Percentiles rank a stretch among this genome's conserved stretches.
Evolutionary conservation across 2,888 invertebrate species (phyloP).

Genomic region (Latrodectus hesperus): DNA sequence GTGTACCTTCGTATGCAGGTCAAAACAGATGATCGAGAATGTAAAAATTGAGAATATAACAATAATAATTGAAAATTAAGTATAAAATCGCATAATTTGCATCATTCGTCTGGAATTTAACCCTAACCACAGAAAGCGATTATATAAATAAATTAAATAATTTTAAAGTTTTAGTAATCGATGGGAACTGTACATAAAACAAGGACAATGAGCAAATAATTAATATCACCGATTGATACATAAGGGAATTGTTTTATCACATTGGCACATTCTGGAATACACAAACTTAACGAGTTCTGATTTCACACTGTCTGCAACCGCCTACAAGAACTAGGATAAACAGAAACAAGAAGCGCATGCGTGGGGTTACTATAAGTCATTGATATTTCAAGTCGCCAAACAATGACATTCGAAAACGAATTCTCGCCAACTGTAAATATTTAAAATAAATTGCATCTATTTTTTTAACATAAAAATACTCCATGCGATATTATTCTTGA

Average conservation of each 20-base stretch:
- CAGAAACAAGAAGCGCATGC: conserved; percentile 44
- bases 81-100: too few species aligned
- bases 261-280: too few species aligned
- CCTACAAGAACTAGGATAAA: conserved; percentile 33
- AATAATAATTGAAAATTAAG: too few species aligned
- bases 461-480: too few species aligned
- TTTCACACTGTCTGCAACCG: conserved; percentile 16
- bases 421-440: too few species aligned
- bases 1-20: not conserved
- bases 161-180: not conserved
- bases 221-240: too few species aligned
- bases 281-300: not conserved
- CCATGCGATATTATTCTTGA: too few species aligned
- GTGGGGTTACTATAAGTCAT: conserved; percentile 36
- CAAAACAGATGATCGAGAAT: not conserved
- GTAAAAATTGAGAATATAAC: too few species aligned
- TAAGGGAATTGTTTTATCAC: too few species aligned
- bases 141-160: not conserved
- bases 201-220: too few species aligned
- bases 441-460: too few species aligned
- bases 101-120: too few species aligned
- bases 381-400: conserved; percentile 27
- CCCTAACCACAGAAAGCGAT: not conserved
- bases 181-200: not conserved
- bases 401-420: not conserved